Evolutionary conservation across 2,113 vertebrate genomes (phyloP).

Genomic region (Zosterops pallidus): DNA sequence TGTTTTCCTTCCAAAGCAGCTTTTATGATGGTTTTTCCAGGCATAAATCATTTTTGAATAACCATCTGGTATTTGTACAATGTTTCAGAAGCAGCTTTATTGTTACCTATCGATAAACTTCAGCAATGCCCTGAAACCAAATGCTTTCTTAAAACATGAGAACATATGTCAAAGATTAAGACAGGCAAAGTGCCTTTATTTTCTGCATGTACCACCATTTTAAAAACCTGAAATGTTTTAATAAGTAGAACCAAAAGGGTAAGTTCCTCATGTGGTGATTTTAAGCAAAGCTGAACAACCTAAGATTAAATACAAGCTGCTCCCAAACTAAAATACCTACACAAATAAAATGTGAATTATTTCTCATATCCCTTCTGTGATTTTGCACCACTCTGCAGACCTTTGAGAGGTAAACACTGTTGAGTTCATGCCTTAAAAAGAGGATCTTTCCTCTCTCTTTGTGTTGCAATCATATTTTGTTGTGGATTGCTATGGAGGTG

Average conservation of each 20-base stretch:
- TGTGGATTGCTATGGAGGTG: neutral
- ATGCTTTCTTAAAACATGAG: slow-evolving; percentile 31
- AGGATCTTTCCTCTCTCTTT: neutral
- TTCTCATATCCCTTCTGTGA: neutral
- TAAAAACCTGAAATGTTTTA: neutral
- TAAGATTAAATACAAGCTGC: neutral
- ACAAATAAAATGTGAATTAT: neutral
- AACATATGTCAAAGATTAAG: slow-evolving; percentile 26
- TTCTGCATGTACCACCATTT: neutral
- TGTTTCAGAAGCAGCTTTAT: slow-evolving; percentile 46
- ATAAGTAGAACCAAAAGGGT: neutral
- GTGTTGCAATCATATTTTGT: neutral
- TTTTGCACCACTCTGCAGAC: neutral
- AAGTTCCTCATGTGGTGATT: neutral
- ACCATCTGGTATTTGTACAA: slow-evolving; percentile 20
- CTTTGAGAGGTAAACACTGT: neutral
- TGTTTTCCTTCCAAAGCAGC: slow-evolving; percentile 42
- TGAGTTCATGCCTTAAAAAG: neutral
- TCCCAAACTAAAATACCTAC: neutral
- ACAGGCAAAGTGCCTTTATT: neutral
- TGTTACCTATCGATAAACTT: slow-evolving; percentile 50
- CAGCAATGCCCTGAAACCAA: slow-evolving; percentile 50
- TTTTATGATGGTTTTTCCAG: slow-evolving; percentile 49
- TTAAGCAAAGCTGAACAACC: neutral
- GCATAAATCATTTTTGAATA: slow-evolving; percentile 65